Base-by-base conservation (phyloP, 2,797 vertebrate species). In the Meda fulgida region DNA sequence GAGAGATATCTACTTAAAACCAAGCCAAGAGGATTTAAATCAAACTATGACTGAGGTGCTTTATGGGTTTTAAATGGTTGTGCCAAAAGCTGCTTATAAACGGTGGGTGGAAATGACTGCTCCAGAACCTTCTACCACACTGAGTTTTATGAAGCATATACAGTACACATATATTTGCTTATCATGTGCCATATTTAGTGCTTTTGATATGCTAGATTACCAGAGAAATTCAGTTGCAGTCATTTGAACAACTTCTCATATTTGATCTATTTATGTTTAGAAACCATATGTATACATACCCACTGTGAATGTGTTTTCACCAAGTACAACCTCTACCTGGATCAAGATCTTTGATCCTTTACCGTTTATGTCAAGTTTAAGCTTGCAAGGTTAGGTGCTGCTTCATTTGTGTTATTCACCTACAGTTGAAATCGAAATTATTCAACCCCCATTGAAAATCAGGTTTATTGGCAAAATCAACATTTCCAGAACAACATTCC, bases 1-100 rank as follows among this genome's bases (percentile, higher is more conserved):
- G 7, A 40, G n/a, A 51, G 23, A 69, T 71, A 66, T 66, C 81
- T 84, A 9, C 51, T 69, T 83, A 88, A 84, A 31, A 73, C 81
- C 16, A 77, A n/a, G 31, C 36, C 58, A 65, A 76, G 18, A 29
- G 70, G 75, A 83, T 86, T 86, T 75, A 79, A 75, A 73, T 65
- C 21, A 69, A 67, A 71, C 48, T 78, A 60, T 26, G 10, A 69
- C 60, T 69, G 71, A 51, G 55, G 60, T 29, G 21, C 18, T 87
- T 83, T 73, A 40, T 34, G 23, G 36, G 26, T 55, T 86, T 82
- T 38, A 83, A 80, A 36, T 75, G 38, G 48, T 60, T 48, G 23
- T 55, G 13, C 48, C 23, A 31, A 76, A 80, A 48, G 58, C 76
- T 67, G 46, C 80, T 86, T 78, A 60, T 43, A 23, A 36, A 46